phyloP scores from a whole-genome alignment of 2,888 invertebrate species.

The Idaea aversata region DNA sequence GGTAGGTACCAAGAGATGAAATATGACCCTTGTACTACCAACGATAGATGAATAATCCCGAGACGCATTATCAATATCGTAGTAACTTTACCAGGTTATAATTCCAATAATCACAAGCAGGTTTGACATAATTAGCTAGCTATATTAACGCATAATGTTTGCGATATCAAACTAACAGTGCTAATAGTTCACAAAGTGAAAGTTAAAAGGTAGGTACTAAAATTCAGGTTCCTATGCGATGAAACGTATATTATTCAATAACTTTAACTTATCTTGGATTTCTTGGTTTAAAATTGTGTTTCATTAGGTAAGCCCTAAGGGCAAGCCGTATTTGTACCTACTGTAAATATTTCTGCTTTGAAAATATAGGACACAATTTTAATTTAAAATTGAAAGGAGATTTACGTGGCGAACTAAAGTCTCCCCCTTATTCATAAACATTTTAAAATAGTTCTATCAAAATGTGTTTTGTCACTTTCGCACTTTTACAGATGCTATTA shows the following conservation, averaged over 20 bases:
- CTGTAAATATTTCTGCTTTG: too few relatives aligned
- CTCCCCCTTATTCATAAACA: too few relatives aligned
- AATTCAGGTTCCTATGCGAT: neutral
- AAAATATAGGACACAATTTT: too few relatives aligned
- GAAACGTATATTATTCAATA: neutral
- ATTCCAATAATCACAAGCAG: slow-evolving; percentile 29
- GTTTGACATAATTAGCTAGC: slow-evolving; percentile 26
- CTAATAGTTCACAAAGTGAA: slow-evolving; percentile 13
- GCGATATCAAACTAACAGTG: slow-evolving; percentile 4
- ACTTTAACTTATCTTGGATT: neutral
- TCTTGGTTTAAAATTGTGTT: neutral
- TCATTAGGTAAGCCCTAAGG: too few relatives aligned
- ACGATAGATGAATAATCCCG: slow-evolving; percentile 17
- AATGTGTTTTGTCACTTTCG: too few relatives aligned
- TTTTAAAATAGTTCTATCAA: too few relatives aligned
- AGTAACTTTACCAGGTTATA: slow-evolving; percentile 18
- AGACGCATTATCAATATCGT: slow-evolving; percentile 12
- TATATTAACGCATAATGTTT: slow-evolving; percentile 17
- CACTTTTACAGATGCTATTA: too few relatives aligned
- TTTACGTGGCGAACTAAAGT: too few relatives aligned
- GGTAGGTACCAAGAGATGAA: too few relatives aligned
- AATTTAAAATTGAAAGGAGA: too few relatives aligned
- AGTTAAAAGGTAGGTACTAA: slow-evolving; percentile 8
- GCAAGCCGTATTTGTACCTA: too few relatives aligned
- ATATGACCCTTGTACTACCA: neutral